Evolutionary conservation across 2,113 vertebrate genomes (phyloP).

Genomic region (Prionailurus viverrinus): DNA sequence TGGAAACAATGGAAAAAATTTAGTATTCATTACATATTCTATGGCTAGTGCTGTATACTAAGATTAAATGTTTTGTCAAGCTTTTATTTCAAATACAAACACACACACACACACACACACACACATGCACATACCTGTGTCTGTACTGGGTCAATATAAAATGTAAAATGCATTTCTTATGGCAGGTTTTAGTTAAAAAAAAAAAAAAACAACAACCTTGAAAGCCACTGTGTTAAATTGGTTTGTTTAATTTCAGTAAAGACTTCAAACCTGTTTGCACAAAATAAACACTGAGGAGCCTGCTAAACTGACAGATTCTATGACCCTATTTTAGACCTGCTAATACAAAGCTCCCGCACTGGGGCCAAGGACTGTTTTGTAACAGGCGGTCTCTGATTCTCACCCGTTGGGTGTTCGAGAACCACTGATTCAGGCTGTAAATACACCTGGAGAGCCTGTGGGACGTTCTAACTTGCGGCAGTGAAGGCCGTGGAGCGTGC

Average conservation of each 20-base stretch:
- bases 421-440: not conserved
- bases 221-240: not conserved
- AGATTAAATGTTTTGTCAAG: not conserved
- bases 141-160: not conserved
- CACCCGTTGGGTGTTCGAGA: not conserved
- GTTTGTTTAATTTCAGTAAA: conserved; percentile 9
- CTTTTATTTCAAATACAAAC: not conserved
- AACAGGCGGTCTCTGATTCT: not conserved
- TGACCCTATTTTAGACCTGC: not conserved
- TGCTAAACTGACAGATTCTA: not conserved
- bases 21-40: not conserved
- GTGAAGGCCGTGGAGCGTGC: too few species aligned
- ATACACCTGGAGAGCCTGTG: not conserved
- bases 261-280: not conserved
- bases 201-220: not conserved
- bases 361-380: not conserved
- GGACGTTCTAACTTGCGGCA: not conserved
- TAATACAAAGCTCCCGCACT: not conserved
- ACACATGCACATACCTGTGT: not conserved
- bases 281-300: not conserved
- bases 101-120: not conserved
- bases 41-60: not conserved
- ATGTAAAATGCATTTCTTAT: not conserved
- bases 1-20: not conserved
- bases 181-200: not conserved